phyloP scores from a whole-genome alignment of 2,113 vertebrate species.

The Capra hircus region DNA sequence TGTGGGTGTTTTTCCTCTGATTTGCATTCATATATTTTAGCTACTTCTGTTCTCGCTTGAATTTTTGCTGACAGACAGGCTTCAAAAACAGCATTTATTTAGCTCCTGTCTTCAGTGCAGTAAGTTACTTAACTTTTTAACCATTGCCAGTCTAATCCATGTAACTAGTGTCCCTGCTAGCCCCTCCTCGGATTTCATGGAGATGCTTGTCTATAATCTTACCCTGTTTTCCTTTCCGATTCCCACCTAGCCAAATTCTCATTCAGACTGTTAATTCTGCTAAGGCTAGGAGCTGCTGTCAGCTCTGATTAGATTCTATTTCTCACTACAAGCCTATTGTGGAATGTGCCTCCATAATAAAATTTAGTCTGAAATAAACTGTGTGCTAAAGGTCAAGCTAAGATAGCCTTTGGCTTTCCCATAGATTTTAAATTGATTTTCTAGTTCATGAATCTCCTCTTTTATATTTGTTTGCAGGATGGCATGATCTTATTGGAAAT shows the following conservation, averaged over 20 bases:
- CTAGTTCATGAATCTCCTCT: not conserved
- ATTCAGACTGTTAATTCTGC: not conserved
- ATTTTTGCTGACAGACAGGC: not conserved
- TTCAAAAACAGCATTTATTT: not conserved
- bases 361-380: slow-evolving; percentile 41
- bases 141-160: not conserved
- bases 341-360: slow-evolving; percentile 10
- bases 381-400: slow-evolving; percentile 39
- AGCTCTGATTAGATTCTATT: not conserved
- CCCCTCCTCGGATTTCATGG: not conserved
- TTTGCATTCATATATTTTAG: not conserved
- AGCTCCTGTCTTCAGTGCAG: not conserved
- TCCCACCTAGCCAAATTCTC: not conserved
- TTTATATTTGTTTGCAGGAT: not conserved
- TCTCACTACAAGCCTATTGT: not conserved
- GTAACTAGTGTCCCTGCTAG: not conserved
- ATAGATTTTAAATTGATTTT: slow-evolving; percentile 16
- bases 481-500: not conserved
- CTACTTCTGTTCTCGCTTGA: not conserved
- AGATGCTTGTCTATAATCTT: not conserved
- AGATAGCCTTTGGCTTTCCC: not conserved
- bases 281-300: slow-evolving; percentile 6
- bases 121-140: not conserved
- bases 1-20: not conserved
- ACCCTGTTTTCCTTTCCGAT: not conserved